Evolutionary conservation across 1,140 invertebrate genomes (phyloP).

Genomic region (Melanaphis sacchari): DNA sequence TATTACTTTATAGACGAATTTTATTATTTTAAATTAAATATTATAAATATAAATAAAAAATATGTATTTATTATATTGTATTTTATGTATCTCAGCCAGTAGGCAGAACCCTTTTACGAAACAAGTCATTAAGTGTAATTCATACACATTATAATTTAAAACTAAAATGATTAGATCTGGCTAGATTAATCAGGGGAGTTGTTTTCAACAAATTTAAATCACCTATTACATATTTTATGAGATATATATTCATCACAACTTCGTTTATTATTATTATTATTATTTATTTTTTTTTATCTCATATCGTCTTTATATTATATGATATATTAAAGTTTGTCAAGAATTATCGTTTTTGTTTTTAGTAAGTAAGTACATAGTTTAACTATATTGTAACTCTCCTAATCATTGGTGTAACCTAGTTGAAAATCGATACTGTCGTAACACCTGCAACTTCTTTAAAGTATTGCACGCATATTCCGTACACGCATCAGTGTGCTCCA

Average conservation of each 20-base stretch:
- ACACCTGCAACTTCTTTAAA: neutral
- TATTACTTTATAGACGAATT: neutral
- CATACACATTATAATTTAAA: too few relatives aligned
- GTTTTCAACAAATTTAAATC: neutral
- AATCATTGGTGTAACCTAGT: neutral
- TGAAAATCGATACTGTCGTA: neutral
- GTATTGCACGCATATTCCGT: neutral
- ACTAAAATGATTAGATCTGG: too few relatives aligned
- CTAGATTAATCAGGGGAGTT: neutral
- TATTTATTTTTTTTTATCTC: neutral
- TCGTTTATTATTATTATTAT: neutral
- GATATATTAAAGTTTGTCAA: neutral
- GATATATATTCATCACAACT: neutral
- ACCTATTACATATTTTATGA: neutral
- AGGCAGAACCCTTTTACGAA: too few relatives aligned
- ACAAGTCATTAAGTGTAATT: too few relatives aligned
- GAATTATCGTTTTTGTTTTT: neutral
- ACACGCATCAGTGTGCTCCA: neutral
- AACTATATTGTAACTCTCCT: neutral
- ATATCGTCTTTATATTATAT: neutral
- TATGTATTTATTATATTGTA: too few relatives aligned
- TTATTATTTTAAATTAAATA: neutral
- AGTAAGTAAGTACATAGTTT: neutral
- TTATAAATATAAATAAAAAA: neutral
- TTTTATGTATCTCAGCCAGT: too few relatives aligned